Conservation (phyloP, 2,797 vertebrate genomes). For the Lycodopsis pacificus region DNA sequence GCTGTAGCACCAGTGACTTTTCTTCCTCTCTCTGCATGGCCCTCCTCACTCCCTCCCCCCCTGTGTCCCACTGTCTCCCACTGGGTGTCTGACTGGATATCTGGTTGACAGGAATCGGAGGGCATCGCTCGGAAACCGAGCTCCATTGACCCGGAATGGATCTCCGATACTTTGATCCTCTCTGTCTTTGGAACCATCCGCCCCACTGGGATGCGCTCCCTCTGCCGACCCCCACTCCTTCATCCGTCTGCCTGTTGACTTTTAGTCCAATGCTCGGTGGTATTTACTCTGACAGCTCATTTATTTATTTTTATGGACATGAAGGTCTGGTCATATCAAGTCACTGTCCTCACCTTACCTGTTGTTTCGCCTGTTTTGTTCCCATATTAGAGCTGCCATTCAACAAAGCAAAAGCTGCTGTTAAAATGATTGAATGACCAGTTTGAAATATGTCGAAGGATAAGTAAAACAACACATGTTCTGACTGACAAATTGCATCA, state of each 20-base stretch:
- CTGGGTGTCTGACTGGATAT: slow-evolving; percentile 37
- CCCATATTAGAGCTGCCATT: background rate
- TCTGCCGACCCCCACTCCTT: background rate
- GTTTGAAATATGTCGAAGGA: background rate
- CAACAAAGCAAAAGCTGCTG: background rate
- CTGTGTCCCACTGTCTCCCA: slow-evolving; percentile 12
- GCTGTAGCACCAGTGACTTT: background rate
- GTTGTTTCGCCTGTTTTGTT: background rate
- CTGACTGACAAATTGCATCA: slow-evolving; percentile 3
- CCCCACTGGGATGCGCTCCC: slow-evolving; percentile 28
- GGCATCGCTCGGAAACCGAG: slow-evolving; percentile 34
- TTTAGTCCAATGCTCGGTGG: slow-evolving; percentile 18
- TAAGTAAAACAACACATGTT: slow-evolving; percentile 2
- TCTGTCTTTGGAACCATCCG: slow-evolving; percentile 42
- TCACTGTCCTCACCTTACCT: background rate
- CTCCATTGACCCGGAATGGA: slow-evolving; percentile 62
- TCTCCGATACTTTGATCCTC: slow-evolving; percentile 61
- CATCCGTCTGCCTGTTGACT: slow-evolving; percentile 35
- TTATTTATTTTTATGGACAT: slow-evolving; percentile 2
- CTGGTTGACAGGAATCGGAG: slow-evolving; percentile 53
- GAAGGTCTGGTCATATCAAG: background rate
- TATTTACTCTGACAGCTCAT: slow-evolving; percentile 18
- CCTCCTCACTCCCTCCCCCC: background rate
- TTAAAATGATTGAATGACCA: background rate
- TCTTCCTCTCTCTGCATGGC: background rate